Evolutionary conservation across 2,797 vertebrate genomes (phyloP).

Genomic region (Falco concolor): DNA sequence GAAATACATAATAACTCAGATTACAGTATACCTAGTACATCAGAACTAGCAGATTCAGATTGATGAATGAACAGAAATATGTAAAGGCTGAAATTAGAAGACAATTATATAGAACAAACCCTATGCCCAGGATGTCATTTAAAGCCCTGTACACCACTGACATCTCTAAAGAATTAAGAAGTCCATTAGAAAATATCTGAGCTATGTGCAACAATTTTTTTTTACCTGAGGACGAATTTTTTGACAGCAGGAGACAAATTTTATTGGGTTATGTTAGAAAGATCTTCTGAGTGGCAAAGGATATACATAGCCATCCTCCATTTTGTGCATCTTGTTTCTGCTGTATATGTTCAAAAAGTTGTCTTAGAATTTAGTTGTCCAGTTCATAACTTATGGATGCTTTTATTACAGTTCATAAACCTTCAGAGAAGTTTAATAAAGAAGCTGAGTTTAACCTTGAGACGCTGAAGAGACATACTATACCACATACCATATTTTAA

Average conservation of each 20-base stretch:
- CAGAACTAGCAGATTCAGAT: background rate
- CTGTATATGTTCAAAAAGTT: background rate
- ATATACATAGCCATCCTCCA: background rate
- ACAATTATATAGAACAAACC: background rate
- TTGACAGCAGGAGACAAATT: background rate
- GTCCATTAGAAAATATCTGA: background rate
- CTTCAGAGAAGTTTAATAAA: background rate
- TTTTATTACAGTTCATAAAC: background rate
- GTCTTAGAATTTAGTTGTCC: background rate
- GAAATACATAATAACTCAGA: background rate
- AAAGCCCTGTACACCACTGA: background rate
- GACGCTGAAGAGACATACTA: background rate
- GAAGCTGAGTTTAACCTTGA: background rate
- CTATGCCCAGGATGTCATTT: accelerated
- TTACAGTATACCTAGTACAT: background rate
- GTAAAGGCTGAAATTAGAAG: background rate
- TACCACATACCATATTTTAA: background rate
- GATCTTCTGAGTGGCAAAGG: background rate
- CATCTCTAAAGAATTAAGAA: background rate
- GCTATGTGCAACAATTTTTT: background rate
- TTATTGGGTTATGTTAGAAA: background rate
- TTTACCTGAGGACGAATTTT: background rate
- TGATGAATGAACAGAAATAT: background rate
- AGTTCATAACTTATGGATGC: background rate
- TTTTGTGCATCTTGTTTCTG: background rate